These are phyloP conservation scores for Cydia splendana DNA, from an alignment of 1,140 invertebrate species.

Conservation along the genomic window DNA sequence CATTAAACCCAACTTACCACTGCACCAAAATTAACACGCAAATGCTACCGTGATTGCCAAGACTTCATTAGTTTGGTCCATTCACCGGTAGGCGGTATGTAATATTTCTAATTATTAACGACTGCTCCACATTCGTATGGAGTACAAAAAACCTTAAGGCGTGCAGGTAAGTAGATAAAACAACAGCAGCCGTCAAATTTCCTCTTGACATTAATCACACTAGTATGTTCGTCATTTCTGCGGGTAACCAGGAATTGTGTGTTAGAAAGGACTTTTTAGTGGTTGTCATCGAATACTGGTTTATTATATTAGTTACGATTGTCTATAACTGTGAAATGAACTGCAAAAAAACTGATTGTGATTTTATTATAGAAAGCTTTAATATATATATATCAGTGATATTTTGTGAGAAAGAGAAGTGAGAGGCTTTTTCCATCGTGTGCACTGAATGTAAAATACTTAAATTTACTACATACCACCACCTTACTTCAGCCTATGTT, in stretches of 20 bases:
- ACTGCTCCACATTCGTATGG: constrained; percentile 70
- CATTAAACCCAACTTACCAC: constrained; percentile 27
- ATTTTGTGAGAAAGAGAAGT: too few species aligned
- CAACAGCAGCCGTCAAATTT: constrained; percentile 78
- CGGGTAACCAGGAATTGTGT: constrained; percentile 48
- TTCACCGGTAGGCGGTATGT: constrained; percentile 51
- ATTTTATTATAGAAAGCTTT: too few species aligned
- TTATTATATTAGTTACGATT: background rate
- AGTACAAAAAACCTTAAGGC: constrained; percentile 69
- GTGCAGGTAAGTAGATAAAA: constrained; percentile 78
- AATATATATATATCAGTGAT: too few species aligned
- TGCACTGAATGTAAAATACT: too few species aligned
- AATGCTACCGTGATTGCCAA: constrained; percentile 27
- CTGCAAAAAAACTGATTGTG: too few species aligned
- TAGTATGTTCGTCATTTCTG: constrained; percentile 66
- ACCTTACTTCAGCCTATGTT: too few species aligned
- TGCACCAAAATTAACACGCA: constrained; percentile 23
- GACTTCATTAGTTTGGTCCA: constrained; percentile 28
- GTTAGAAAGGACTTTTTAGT: constrained; percentile 36
- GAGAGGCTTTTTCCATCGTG: too few species aligned
- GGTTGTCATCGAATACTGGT: background rate
- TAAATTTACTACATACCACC: too few species aligned
- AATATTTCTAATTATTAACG: constrained; percentile 74
- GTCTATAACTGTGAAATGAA: background rate
- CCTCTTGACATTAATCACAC: constrained; percentile 76